These are phyloP conservation scores for Dynastes maya DNA, from an alignment of 2,888 invertebrate species.

Conservation along the genomic window DNA sequence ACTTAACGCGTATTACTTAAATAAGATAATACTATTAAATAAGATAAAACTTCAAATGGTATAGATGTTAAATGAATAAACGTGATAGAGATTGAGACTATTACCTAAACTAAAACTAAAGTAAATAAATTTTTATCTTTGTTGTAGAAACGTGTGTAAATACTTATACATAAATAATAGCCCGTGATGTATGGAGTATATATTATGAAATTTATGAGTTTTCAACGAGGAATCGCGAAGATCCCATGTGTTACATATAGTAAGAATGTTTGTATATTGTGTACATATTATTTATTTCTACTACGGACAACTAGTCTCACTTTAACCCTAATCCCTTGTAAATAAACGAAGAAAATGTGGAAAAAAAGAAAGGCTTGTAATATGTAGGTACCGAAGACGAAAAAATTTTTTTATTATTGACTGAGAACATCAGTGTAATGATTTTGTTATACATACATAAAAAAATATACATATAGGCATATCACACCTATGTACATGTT, in stretches of 20 bases:
- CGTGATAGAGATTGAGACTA: conserved; percentile 55
- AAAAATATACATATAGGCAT: conserved; percentile 61
- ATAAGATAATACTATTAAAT: conserved; percentile 31
- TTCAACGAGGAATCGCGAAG: conserved; percentile 1
- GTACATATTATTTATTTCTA: conserved; percentile 61
- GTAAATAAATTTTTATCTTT: conserved; percentile 61
- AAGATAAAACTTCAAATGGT: conserved; percentile 33
- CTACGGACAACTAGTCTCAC: conserved; percentile 63
- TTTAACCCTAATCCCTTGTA: conserved; percentile 55
- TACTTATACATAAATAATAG: conserved; percentile 50
- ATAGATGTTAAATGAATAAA: conserved; percentile 54
- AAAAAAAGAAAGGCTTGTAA: conserved; percentile 49
- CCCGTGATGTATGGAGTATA: conserved; percentile 39
- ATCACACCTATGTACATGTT: conserved; percentile 68
- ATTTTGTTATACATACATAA: conserved; percentile 59
- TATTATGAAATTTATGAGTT: conserved; percentile 24
- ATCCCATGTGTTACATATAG: conserved; percentile 8
- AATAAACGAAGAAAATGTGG: conserved; percentile 46
- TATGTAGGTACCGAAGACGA: conserved; percentile 46
- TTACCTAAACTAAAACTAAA: conserved; percentile 32
- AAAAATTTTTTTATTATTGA: conserved; percentile 63
- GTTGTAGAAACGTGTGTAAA: conserved; percentile 58
- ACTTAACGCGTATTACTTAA: conserved; percentile 21
- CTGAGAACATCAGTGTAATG: conserved; percentile 60
- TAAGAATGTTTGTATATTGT: conserved; percentile 57